Evolutionary conservation across 2,797 vertebrate genomes (phyloP).

Genomic region (Smutsia gigantea): DNA sequence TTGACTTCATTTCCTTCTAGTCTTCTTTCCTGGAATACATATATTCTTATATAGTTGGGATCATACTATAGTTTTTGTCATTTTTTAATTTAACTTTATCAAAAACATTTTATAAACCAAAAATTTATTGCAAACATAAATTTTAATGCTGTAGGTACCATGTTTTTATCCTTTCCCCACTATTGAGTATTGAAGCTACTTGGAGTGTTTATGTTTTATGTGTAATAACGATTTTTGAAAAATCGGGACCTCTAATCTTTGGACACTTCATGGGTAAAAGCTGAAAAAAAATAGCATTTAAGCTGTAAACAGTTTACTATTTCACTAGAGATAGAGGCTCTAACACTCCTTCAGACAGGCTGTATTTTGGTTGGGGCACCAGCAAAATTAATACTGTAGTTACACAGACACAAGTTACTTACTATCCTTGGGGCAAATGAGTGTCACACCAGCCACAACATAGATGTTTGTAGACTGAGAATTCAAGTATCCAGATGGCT

Average conservation of each 20-base stretch:
- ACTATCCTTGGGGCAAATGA: neutral
- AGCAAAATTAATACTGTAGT: neutral
- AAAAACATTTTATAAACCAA: slow-evolving; percentile 27
- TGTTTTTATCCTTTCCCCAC: neutral
- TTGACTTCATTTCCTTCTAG: slow-evolving; percentile 24
- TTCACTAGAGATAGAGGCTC: neutral
- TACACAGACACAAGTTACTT: neutral
- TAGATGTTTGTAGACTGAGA: neutral
- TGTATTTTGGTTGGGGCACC: neutral
- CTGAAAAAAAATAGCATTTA: neutral
- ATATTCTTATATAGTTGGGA: neutral
- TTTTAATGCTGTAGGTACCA: neutral
- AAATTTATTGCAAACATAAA: neutral
- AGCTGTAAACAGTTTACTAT: neutral
- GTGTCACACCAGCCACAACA: neutral
- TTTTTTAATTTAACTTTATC: slow-evolving; percentile 14
- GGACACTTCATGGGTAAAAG: slow-evolving; percentile 1
- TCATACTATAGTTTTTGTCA: neutral
- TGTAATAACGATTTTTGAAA: neutral
- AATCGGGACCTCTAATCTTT: neutral
- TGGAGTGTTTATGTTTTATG: neutral
- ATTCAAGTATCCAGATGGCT: neutral
- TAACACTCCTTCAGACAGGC: neutral
- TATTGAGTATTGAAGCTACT: neutral
- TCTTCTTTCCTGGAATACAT: neutral